Percentiles rank a stretch among this genome's conserved stretches.
phyloP scores from a whole-genome alignment of 1,140 invertebrate genomes.

The Diabrotica virgifera region DNA sequence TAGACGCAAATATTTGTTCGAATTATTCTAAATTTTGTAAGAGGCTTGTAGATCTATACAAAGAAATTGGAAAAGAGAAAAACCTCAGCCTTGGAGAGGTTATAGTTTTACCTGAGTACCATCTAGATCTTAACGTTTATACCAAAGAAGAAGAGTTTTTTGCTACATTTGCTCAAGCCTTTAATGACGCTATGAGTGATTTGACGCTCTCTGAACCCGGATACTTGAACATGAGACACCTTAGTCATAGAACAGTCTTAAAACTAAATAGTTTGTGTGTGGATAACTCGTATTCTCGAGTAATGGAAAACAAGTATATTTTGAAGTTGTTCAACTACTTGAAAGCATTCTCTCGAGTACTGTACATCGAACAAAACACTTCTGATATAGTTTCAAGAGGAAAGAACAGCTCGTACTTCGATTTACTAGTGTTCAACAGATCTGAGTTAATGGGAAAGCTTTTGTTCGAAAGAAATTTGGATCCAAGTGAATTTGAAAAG shows the following conservation, averaged over 20 bases:
- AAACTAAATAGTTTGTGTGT: conserved; percentile 32
- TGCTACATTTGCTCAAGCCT: conserved; percentile 25
- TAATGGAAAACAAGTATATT: conserved; percentile 40
- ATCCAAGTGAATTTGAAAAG: conserved; percentile 55
- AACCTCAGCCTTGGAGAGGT: conserved; percentile 31
- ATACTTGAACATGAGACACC: conserved; percentile 38
- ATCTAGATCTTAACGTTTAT: conserved; percentile 29
- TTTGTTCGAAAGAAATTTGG: conserved; percentile 54
- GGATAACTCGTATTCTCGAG: conserved; percentile 9
- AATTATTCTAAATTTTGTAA: conserved; percentile 33
- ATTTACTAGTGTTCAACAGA: conserved; percentile 46
- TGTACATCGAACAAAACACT: conserved; percentile 48
- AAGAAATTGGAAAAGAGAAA: conserved; percentile 22
- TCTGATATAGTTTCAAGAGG: conserved; percentile 47
- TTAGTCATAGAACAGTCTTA: conserved; percentile 31
- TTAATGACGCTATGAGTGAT: conserved; percentile 29
- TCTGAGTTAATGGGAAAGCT: conserved; percentile 54
- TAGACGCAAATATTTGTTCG: conserved; percentile 20
- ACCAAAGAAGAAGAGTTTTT: conserved; percentile 31
- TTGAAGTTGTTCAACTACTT: conserved; percentile 49
- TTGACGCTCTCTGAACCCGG: conserved; percentile 25
- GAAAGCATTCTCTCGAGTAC: conserved; percentile 45
- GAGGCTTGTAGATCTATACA: conserved; percentile 26
- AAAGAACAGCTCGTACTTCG: conserved; percentile 41
- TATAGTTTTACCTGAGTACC: conserved; percentile 26